Conservation (phyloP, 2,888 invertebrate genomes). For the Hetaerina titia region DNA sequence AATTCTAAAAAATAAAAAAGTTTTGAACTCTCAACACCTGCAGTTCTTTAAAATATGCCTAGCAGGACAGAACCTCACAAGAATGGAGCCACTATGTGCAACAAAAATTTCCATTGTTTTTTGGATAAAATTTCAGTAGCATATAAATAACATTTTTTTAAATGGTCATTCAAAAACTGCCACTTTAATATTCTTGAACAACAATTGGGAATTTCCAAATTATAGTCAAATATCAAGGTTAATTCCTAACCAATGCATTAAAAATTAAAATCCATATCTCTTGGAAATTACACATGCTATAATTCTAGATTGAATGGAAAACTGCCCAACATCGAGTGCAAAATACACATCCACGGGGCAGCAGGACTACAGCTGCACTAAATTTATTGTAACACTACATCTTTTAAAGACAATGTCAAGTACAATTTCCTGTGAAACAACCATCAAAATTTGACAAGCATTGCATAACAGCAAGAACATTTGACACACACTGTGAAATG, state of each 20-base stretch:
- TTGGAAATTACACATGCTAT: not conserved
- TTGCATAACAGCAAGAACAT: not conserved
- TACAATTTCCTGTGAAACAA: constrained; percentile 6
- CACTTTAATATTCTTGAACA: constrained; percentile 1
- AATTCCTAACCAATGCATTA: not conserved
- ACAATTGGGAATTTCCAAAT: not conserved
- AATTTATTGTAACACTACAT: not conserved
- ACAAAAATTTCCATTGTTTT: not conserved
- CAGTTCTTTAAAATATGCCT: constrained; percentile 21
- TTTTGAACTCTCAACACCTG: constrained; percentile 36
- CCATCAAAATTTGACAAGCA: not conserved
- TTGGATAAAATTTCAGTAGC: not conserved
- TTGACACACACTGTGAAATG: not conserved
- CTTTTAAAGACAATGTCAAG: not conserved
- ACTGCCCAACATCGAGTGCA: not conserved
- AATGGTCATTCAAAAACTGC: not conserved
- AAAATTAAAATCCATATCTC: not conserved
- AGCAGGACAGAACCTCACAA: constrained; percentile 6
- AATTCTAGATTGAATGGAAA: not conserved
- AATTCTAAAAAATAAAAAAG: constrained; percentile 38
- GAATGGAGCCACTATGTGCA: not conserved
- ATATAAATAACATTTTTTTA: not conserved
- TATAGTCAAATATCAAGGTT: not conserved
- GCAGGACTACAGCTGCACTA: not conserved
- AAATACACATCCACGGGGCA: not conserved